Percentiles rank a stretch among this genome's conserved stretches.
phyloP scores from a whole-genome alignment of 2,797 vertebrate species.

The Clarias fuscus region DNA sequence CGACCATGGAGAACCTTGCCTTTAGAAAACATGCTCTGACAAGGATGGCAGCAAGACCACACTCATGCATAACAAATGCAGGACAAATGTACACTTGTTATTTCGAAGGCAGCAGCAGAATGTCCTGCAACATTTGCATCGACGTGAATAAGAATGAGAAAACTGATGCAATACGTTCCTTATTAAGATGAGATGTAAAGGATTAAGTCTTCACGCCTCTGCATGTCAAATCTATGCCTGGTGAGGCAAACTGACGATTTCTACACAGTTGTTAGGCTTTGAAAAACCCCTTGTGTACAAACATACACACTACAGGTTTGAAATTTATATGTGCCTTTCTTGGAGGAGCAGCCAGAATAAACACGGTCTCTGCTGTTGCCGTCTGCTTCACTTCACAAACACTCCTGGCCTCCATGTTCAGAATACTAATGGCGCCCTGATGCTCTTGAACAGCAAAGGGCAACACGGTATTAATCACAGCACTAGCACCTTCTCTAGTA shows the following conservation, averaged over 20 bases:
- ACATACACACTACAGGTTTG: slow-evolving; percentile 33
- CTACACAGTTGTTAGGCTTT: slow-evolving; percentile 24
- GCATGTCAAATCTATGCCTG: not conserved
- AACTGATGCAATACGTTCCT: not conserved
- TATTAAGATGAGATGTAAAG: not conserved
- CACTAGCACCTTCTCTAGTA: slow-evolving; percentile 51
- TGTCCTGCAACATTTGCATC: slow-evolving; percentile 9
- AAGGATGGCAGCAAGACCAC: slow-evolving; percentile 39
- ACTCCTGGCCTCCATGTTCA: slow-evolving; percentile 57
- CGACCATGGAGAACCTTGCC: slow-evolving; percentile 55
- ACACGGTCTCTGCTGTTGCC: slow-evolving; percentile 48
- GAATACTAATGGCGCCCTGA: slow-evolving; percentile 75
- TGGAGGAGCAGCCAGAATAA: slow-evolving; percentile 48
- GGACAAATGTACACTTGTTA: slow-evolving; percentile 31
- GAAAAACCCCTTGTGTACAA: slow-evolving; percentile 29
- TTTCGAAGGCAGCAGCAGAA: not conserved
- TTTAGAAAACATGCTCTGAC: slow-evolving; percentile 44
- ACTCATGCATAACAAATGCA: slow-evolving; percentile 14
- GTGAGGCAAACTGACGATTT: slow-evolving; percentile 1
- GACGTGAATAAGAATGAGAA: not conserved
- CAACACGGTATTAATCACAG: slow-evolving; percentile 77
- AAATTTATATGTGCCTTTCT: slow-evolving; percentile 22
- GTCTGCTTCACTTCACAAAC: slow-evolving; percentile 52
- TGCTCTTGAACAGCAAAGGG: slow-evolving; percentile 74
- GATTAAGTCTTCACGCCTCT: not conserved